Conservation (phyloP, 1,140 invertebrate species). For the Ceratosolen solmsi region DNA sequence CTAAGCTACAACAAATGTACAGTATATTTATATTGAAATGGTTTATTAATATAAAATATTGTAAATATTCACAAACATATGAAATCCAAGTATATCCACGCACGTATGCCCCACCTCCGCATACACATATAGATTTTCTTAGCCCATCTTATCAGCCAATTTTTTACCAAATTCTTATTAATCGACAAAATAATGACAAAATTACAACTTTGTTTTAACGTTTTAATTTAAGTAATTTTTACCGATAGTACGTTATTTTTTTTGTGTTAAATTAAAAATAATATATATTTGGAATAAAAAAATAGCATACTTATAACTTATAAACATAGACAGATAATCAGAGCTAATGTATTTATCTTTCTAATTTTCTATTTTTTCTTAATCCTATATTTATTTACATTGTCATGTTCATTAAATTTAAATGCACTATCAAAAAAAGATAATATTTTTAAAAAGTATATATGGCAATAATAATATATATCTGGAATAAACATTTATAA, state of each 20-base stretch:
- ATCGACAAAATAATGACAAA: no score
- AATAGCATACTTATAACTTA: constrained; percentile 1
- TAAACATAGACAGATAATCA: constrained; percentile 14
- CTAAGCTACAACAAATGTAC: no score
- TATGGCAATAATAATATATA: no score
- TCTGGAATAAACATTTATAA: no score
- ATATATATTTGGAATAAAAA: constrained; percentile 27
- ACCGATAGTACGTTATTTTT: constrained; percentile 71
- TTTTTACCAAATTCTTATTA: constrained; percentile 76
- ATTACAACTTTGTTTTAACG: constrained; percentile 61
- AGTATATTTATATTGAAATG: no score
- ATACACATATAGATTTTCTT: constrained; percentile 33
- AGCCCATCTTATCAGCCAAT: constrained; percentile 58
- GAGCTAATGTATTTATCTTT: constrained; percentile 64
- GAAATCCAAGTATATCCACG: no score
- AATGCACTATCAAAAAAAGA: constrained; percentile 68
- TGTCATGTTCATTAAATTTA: constrained; percentile 63
- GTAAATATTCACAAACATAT: no score
- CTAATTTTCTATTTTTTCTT: constrained; percentile 75
- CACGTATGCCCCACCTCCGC: not conserved
- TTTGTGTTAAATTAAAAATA: constrained; percentile 71
- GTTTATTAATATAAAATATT: no score
- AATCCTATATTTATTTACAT: constrained; percentile 75
- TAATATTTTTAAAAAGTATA: no score
- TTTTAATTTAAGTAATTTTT: constrained; percentile 68